Base-by-base conservation (phyloP, 2,797 vertebrate species). In the Graptemys geographica region DNA sequence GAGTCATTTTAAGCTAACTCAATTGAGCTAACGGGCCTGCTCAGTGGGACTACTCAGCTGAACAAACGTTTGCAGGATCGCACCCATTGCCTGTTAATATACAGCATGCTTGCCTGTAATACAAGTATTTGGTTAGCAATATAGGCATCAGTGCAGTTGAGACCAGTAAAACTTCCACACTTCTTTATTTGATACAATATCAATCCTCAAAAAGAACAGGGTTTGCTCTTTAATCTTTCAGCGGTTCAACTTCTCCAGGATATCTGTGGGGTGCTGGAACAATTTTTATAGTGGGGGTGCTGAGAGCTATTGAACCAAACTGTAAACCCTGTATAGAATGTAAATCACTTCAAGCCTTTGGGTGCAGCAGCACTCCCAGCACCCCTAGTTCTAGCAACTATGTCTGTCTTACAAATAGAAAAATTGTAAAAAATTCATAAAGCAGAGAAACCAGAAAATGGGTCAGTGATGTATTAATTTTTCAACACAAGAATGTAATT, bases 391-490 rank as follows among this genome's bases (percentile, higher is more conserved):
- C 28, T 15, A 62, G 59, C 13, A 62, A 62, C 59, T 33, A 62
- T 16, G 31, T 33, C 79, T 95, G 69, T 91, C 79, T 94, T 90
- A 96, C 81, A 97, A 97, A 98, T 79, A 97, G 25, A 96, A 96
- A 97, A 72, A 97, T 92, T 4, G 82, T 98, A 87, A 97, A 98
- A 97, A 97, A 97, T 97, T 97, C 92, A 97, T 97, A 96, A 97
- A 97, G 72, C 28, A 81, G 90, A 87, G 8, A 93, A 96, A 90
- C 89, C 86, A 94, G 96, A 98, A 98, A 98, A 96, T 98, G 87
- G 97, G 98, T 98, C 98, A 98, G 97, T 69, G 86, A 97, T 92
- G 74, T 94, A 97, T 98, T 98, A 98, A 98, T 98, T 98, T 98
- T 98, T 98, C 96, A 98, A 93, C 89, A 97, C 49, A 97, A 93